Percentiles rank a stretch among this genome's conserved stretches.
These are phyloP conservation scores for Malurus alboscapulatus DNA, from an alignment of 2,113 vertebrate species.

Conservation along the genomic window DNA sequence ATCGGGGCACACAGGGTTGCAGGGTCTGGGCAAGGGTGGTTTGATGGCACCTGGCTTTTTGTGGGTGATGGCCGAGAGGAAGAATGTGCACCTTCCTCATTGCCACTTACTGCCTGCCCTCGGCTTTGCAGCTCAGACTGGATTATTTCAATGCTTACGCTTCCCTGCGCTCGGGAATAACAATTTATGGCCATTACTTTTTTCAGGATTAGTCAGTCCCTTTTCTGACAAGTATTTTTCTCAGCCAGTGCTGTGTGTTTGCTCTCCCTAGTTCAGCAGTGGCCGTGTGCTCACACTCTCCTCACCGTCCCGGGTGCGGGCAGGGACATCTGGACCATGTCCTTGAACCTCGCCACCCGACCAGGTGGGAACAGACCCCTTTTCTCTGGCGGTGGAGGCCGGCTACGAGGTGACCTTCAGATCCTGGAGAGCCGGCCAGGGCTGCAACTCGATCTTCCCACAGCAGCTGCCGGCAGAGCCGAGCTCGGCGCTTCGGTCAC, in stretches of 20 bases:
- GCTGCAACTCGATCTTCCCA: not conserved
- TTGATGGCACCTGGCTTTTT: not conserved
- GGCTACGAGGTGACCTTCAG: not conserved
- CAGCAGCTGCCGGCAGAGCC: not conserved
- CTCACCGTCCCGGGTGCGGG: fast-evolving
- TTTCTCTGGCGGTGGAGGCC: not conserved
- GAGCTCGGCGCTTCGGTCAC: fast-evolving
- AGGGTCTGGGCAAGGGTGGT: not conserved
- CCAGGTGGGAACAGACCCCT: not conserved
- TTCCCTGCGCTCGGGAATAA: not conserved
- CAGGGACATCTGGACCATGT: fast-evolving
- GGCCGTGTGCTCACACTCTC: fast-evolving
- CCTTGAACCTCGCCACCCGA: fast-evolving
- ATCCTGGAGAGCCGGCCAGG: fast-evolving
- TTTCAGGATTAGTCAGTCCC: not conserved
- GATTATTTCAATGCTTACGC: not conserved
- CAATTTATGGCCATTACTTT: not conserved
- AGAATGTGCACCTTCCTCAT: fast-evolving
- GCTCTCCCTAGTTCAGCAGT: not conserved
- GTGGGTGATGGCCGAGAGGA: not conserved
- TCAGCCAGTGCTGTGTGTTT: not conserved
- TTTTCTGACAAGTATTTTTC: not conserved
- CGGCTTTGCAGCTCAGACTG: not conserved
- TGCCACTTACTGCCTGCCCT: not conserved
- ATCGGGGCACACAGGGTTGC: fast-evolving